Conservation (phyloP, 2,888 invertebrate species). For the Brenthis ino region DNA sequence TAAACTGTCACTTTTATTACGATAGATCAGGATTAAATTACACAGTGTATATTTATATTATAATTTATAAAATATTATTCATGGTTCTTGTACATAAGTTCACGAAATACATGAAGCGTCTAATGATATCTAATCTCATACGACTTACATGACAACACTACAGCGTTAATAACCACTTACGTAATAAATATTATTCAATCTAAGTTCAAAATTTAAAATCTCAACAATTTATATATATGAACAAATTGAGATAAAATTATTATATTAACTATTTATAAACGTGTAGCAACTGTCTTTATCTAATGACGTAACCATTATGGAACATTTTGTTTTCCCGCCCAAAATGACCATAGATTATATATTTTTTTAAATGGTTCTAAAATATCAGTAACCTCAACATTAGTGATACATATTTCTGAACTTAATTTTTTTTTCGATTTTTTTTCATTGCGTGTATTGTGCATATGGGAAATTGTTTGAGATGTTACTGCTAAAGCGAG, state of each 20-base stretch:
- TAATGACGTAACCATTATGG: not conserved
- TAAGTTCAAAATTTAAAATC: conserved; percentile 9
- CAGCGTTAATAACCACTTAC: conserved; percentile 18
- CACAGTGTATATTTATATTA: conserved; percentile 14
- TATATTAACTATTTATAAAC: conserved; percentile 1
- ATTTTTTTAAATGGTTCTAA: not conserved
- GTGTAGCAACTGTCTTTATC: conserved; percentile 5
- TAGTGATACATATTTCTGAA: not conserved
- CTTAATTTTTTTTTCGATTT: not conserved
- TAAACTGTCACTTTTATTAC: conserved; percentile 34
- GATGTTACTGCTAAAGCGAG: conserved; percentile 7
- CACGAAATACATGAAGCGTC: conserved; percentile 40
- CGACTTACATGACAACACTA: conserved; percentile 30
- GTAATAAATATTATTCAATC: conserved; percentile 15
- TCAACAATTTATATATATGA: conserved; percentile 11
- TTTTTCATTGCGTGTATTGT: conserved; percentile 9
- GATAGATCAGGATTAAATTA: conserved; percentile 35
- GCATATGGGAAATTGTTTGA: conserved; percentile 9
- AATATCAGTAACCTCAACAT: not conserved
- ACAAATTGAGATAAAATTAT: not conserved
- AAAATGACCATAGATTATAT: conserved; percentile 12
- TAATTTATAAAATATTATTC: conserved; percentile 15
- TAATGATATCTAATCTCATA: conserved; percentile 36
- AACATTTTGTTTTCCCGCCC: not conserved
- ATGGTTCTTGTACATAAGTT: conserved; percentile 1